Evolutionary conservation across 1,140 invertebrate genomes (phyloP).

Genomic region (Drosophila rhopaloa): DNA sequence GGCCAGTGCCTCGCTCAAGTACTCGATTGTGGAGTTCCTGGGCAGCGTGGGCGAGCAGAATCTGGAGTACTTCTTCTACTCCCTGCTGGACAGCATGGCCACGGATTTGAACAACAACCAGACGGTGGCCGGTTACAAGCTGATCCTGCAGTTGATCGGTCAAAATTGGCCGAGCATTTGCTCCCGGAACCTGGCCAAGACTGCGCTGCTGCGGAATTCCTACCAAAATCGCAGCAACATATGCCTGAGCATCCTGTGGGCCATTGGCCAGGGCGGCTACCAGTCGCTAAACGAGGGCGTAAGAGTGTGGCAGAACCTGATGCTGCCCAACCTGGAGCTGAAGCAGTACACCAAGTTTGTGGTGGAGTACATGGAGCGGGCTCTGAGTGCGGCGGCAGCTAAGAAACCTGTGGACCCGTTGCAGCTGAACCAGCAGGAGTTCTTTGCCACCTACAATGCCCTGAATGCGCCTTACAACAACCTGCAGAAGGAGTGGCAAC

Average conservation of each 20-base stretch:
- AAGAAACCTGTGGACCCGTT: conserved; percentile 30
- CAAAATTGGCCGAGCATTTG: conserved; percentile 88
- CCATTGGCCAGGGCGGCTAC: conserved; percentile 90
- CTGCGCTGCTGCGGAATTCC: conserved; percentile 88
- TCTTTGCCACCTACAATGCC: conserved; percentile 85
- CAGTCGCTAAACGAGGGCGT: conserved; percentile 89
- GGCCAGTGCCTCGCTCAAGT: conserved; percentile 50
- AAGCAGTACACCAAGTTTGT: conserved; percentile 90
- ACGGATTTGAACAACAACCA: conserved; percentile 79
- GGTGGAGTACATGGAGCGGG: conserved; percentile 88
- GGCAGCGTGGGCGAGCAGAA: conserved; percentile 85
- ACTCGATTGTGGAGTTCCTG: conserved; percentile 70
- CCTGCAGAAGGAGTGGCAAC: conserved; percentile 77
- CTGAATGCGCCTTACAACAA: conserved; percentile 68
- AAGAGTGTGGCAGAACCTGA: conserved; percentile 93
- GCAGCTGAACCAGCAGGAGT: conserved; percentile 74
- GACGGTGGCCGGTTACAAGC: conserved; percentile 88
- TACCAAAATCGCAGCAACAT: conserved; percentile 92
- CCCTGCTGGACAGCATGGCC: conserved; percentile 86
- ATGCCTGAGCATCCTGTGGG: conserved; percentile 92
- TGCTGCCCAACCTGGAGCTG: conserved; percentile 90
- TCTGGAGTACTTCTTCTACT: conserved; percentile 87
- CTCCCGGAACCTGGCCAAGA: conserved; percentile 87
- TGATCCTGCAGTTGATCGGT: conserved; percentile 89
- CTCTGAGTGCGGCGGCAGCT: conserved; percentile 84